phyloP scores from a whole-genome alignment of 2,113 vertebrate species.

The Pyrgilauda ruficollis region DNA sequence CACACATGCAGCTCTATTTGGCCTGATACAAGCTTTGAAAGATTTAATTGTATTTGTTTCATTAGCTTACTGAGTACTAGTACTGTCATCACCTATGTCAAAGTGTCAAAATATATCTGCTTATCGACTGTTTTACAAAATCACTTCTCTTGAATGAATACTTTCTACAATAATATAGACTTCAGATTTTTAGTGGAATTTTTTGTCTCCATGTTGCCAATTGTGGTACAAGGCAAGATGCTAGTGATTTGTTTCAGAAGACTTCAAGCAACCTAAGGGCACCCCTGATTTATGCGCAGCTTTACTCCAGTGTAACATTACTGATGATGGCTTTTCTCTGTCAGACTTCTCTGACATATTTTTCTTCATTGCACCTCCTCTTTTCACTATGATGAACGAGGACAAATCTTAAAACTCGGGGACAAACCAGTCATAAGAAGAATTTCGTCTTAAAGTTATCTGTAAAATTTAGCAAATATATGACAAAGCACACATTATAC shows the following conservation, averaged over 20 bases:
- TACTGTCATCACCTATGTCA: not conserved
- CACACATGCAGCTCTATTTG: not conserved
- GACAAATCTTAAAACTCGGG: not conserved
- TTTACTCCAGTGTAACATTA: not conserved
- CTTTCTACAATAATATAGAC: not conserved
- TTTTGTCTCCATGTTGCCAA: not conserved
- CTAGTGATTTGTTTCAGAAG: not conserved
- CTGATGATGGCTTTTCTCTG: not conserved
- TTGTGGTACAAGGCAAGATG: not conserved
- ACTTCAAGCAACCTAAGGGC: not conserved
- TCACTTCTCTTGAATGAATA: not conserved
- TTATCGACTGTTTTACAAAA: not conserved
- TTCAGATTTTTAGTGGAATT: not conserved
- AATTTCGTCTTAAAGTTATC: not conserved
- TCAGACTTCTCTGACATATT: not conserved
- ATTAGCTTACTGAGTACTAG: not conserved
- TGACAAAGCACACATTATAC: not conserved
- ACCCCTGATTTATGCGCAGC: not conserved
- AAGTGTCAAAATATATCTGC: not conserved
- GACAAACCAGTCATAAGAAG: not conserved
- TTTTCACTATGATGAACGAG: not conserved
- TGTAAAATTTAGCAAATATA: not conserved
- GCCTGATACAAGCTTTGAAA: not conserved
- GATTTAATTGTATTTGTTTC: not conserved
- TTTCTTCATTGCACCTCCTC: not conserved